These are phyloP conservation scores for Drosophila maculinotata DNA, from an alignment of 2,888 invertebrate species.

Conservation along the genomic window DNA sequence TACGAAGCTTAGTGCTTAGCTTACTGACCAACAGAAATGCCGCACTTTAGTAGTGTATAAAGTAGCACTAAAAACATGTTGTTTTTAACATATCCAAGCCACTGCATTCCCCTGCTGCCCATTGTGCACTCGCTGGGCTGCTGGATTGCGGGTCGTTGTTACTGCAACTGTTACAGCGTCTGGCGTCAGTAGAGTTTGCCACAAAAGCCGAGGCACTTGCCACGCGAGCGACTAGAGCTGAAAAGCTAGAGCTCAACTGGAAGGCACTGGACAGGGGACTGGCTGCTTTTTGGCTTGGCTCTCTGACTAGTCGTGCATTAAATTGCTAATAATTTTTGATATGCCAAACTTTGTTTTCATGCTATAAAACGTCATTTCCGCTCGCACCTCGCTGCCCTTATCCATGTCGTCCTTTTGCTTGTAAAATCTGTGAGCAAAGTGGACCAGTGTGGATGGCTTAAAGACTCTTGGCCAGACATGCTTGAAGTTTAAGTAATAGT, in stretches of 20 bases:
- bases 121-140: too few relatives aligned
- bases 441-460: constrained; percentile 42
- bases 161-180: constrained; percentile 50
- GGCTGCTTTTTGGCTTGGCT: constrained; percentile 3
- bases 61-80: constrained; percentile 61
- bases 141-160: too few relatives aligned
- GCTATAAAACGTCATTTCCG: constrained; percentile 22
- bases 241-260: constrained; percentile 20
- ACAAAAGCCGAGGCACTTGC: constrained; percentile 47
- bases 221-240: constrained; percentile 22
- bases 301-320: constrained; percentile 78
- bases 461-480: constrained; percentile 45
- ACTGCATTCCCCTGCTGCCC: not conserved
- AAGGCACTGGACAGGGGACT: too few relatives aligned
- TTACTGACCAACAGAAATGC: not conserved
- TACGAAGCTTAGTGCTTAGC: not conserved
- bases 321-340: constrained; percentile 80
- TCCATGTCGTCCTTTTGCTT: not conserved
- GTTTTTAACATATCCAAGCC: constrained; percentile 60
- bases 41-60: constrained; percentile 22
- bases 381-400: not conserved
- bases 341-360: constrained; percentile 67
- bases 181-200: constrained; percentile 69
- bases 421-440: constrained; percentile 46
- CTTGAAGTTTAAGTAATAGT: constrained; percentile 31